These are phyloP conservation scores for Pica pica DNA, from an alignment of 2,113 vertebrate species.

Conservation along the genomic window DNA sequence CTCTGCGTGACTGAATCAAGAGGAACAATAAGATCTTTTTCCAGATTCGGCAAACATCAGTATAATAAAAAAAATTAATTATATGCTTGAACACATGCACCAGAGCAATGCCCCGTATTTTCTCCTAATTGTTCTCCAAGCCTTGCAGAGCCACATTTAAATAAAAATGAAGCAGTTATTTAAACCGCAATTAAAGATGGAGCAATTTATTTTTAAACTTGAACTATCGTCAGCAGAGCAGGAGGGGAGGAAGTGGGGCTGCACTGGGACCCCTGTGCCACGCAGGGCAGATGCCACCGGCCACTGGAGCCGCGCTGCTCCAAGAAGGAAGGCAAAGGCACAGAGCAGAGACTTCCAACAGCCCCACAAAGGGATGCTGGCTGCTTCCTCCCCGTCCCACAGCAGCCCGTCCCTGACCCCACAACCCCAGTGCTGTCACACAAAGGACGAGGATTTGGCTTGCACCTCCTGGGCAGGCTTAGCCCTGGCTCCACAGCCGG, in stretches of 20 bases:
- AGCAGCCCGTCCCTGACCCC: background rate
- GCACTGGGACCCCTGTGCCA: background rate
- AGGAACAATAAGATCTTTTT: constrained; percentile 62
- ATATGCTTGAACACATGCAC: constrained; percentile 68
- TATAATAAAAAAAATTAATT: constrained; percentile 71
- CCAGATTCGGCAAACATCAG: constrained; percentile 62
- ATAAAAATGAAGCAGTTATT: constrained; percentile 79
- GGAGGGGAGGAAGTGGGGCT: background rate
- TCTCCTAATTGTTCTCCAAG: constrained; percentile 73
- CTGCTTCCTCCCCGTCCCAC: background rate
- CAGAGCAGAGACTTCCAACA: background rate
- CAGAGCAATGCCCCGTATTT: constrained; percentile 68
- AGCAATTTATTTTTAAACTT: constrained; percentile 73
- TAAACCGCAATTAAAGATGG: constrained; percentile 75
- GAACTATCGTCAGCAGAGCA: constrained; percentile 26
- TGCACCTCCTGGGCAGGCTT: accelerated
- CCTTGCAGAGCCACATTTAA: constrained; percentile 70
- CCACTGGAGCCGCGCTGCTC: background rate
- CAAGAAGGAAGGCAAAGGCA: accelerated
- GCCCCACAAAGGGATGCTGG: background rate
- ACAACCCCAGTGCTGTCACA: accelerated
- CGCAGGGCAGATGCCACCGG: accelerated
- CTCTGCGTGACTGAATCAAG: constrained; percentile 57
- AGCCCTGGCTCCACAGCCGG: background rate
- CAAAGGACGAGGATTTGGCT: accelerated